Base-by-base conservation (phyloP, 2,797 vertebrate species). In the Arrhamphus sclerolepis region DNA sequence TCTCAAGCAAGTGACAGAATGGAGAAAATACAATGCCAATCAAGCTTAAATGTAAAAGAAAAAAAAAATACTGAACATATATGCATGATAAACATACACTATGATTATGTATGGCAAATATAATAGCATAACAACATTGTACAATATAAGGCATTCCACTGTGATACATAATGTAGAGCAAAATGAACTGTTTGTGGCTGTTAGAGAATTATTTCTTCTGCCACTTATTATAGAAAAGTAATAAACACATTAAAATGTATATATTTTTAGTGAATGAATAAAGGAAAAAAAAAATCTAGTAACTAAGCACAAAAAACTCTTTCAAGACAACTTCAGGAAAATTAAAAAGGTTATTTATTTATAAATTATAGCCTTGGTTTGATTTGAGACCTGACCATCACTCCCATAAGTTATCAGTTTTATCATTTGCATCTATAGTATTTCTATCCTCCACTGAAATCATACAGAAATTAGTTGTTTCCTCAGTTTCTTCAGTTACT, bases 61-160 rank as follows among this genome's bases (percentile, higher is more conserved):
- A 34, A 34, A 1, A 62, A 72, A 81, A 70, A 73, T 66, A 73
- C 24, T 56, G 41, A 75, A 28, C 44, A 70, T 61, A 60, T 46
- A 56, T 68, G 22, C 10, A 64, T 66, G 2, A 71, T 43, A 48
- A 75, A 82, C 47, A 72, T 26, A 61, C 55, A 62, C 19, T 62
- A 26, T 48, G 42, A 71, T 67, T 46, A 70, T 39, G 48, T 81
- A 83, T 90, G 81, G 76, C 73, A 50, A 80, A 75, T 62, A 67
- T 31, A 69, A 56, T 56, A 72, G 28, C 76, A 50, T 67, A 34
- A 5, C 21, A 75, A 60, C 31, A 42, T 63, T 72, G 66, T 38
- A 67, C 66, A 10, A 65, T 58, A 74, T 78, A 90, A 90, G 89
- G 87, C 87, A 88, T 80, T 62, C 66, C 63, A 62, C 70, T 63